Conservation (phyloP, 2,113 vertebrate genomes). For the Cathartes aura region DNA sequence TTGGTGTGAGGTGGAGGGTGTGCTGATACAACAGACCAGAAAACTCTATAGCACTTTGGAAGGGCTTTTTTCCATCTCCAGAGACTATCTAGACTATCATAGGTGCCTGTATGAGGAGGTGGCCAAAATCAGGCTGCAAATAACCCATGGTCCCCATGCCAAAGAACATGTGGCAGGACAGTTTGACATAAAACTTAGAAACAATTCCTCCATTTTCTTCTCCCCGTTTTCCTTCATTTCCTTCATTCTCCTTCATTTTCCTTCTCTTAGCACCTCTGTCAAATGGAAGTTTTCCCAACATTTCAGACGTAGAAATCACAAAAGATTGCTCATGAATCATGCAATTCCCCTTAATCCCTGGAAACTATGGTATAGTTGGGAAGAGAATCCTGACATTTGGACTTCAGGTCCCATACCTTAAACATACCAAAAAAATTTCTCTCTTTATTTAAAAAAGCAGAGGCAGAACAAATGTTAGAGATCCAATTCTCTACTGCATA, state of each 20-base stretch:
- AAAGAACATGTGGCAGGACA: background rate
- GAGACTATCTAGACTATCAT: background rate
- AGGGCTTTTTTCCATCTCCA: background rate
- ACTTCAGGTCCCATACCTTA: background rate
- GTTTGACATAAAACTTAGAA: background rate
- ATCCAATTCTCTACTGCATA: background rate
- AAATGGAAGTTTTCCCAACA: background rate
- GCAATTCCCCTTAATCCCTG: background rate
- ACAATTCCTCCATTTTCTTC: background rate
- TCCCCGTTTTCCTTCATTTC: background rate
- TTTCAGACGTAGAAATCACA: background rate
- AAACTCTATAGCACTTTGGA: background rate
- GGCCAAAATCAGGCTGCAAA: background rate
- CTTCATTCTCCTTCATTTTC: background rate
- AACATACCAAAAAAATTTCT: background rate
- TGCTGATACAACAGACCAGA: background rate
- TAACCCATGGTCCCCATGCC: background rate
- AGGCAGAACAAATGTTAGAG: background rate
- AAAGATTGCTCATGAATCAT: background rate
- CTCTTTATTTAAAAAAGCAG: background rate
- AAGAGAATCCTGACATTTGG: background rate
- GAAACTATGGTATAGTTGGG: background rate
- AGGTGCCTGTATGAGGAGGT: background rate
- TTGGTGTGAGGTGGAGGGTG: background rate
- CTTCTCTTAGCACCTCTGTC: background rate